phyloP scores from a whole-genome alignment of 2,113 vertebrate genomes.

The Sciurus niger region DNA sequence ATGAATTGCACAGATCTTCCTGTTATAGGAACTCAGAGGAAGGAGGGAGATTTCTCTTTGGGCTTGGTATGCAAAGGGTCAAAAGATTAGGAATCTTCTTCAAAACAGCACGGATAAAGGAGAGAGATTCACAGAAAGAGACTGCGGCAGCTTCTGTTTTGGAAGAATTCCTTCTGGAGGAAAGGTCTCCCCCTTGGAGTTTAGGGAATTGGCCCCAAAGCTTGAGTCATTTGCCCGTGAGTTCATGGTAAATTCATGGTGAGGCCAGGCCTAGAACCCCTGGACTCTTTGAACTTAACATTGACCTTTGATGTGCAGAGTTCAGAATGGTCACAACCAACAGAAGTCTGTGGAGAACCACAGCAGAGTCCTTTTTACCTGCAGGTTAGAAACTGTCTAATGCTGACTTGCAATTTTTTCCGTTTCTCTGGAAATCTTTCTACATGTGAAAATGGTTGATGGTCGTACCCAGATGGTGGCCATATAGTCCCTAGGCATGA shows the following conservation, averaged over 20 bases:
- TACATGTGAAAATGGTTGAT: background rate
- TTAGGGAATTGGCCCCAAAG: background rate
- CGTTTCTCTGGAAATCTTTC: conserved; percentile 16
- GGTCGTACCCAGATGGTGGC: background rate
- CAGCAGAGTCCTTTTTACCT: background rate
- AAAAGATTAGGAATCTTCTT: background rate
- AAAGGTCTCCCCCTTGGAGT: background rate
- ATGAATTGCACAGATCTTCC: background rate
- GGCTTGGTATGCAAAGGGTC: background rate
- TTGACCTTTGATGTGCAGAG: conserved; percentile 31
- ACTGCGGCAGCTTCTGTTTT: background rate
- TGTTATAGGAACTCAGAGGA: background rate
- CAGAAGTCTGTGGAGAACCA: background rate
- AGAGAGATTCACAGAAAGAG: background rate
- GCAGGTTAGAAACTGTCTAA: background rate
- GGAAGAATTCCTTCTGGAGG: background rate
- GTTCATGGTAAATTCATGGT: background rate
- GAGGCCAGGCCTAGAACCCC: background rate
- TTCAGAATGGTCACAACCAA: background rate
- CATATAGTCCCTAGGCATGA: background rate
- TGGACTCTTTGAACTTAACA: background rate
- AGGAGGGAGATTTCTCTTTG: background rate
- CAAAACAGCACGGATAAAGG: background rate
- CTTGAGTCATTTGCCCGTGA: background rate
- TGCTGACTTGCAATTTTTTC: background rate